Evolutionary conservation across 2,797 vertebrate genomes (phyloP).

Genomic region (Bucorvus abyssinicus): DNA sequence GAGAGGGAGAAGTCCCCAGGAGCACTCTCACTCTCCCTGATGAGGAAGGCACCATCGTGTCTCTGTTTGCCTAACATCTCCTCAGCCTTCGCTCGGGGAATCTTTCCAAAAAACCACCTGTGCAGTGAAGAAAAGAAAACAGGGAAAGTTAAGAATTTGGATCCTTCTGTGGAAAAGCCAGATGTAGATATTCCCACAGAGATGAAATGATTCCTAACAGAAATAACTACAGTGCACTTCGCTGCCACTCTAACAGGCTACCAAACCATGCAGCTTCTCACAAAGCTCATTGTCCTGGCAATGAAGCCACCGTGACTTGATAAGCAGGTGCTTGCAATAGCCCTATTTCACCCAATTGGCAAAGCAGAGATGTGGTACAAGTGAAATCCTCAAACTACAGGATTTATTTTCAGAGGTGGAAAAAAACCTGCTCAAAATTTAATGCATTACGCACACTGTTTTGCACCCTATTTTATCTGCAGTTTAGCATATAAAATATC

Average conservation of each 20-base stretch:
- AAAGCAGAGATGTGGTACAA: neutral
- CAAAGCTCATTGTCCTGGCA: neutral
- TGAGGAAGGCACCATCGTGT: conserved; percentile 97
- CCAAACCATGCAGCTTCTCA: neutral
- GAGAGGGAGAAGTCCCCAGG: conserved; percentile 98
- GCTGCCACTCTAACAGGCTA: neutral
- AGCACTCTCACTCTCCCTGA: conserved; percentile 97
- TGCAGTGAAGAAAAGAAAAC: neutral
- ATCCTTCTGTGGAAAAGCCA: neutral
- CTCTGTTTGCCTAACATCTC: conserved; percentile 99
- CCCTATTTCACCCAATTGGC: neutral
- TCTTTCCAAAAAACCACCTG: conserved; percentile 99
- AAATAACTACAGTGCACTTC: neutral
- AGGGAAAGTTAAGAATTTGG: neutral
- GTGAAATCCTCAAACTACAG: neutral
- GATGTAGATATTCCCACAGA: neutral
- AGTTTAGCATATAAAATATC: neutral
- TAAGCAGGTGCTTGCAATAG: neutral
- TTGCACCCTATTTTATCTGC: neutral
- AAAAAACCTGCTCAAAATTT: neutral
- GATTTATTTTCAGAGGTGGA: neutral
- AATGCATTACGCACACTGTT: neutral
- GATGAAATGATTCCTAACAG: neutral
- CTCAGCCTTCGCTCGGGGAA: conserved; percentile 96
- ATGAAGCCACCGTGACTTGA: neutral